These are phyloP conservation scores for Aegotheles bennettii DNA, from an alignment of 2,113 vertebrate genomes.

Conservation along the genomic window DNA sequence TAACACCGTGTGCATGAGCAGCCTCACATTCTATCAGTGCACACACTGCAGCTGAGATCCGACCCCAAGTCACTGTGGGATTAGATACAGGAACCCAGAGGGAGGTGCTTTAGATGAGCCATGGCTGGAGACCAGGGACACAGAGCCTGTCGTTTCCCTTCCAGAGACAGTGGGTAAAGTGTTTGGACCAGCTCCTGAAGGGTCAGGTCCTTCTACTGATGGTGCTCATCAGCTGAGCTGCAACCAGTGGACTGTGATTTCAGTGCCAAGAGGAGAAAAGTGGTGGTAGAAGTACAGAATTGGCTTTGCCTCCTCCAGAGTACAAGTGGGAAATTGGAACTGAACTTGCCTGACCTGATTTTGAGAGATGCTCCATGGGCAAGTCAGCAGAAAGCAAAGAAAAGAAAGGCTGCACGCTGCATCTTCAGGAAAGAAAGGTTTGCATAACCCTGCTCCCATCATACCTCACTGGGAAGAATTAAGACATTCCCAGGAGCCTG, in stretches of 20 bases:
- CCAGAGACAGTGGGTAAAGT: not conserved
- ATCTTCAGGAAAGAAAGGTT: not conserved
- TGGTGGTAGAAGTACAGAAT: not conserved
- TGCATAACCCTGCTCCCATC: not conserved
- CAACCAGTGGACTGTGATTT: not conserved
- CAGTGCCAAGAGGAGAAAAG: not conserved
- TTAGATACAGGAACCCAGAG: not conserved
- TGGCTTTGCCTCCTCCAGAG: not conserved
- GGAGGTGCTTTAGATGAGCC: not conserved
- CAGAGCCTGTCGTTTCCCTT: not conserved
- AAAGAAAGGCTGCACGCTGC: not conserved
- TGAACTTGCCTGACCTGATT: not conserved
- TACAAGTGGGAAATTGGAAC: not conserved
- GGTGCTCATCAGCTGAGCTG: not conserved
- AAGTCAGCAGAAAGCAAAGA: not conserved
- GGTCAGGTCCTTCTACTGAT: not conserved
- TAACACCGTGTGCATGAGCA: not conserved
- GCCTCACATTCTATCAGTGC: not conserved
- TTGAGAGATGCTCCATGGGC: not conserved
- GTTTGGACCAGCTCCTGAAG: not conserved
- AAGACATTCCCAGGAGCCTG: rapidly evolving
- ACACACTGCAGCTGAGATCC: rapidly evolving
- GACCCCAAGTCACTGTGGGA: not conserved
- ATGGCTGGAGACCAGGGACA: not conserved
- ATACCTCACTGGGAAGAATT: not conserved